Conservation (phyloP, 2,113 vertebrate species). For the Melanotaenia duboulayi region DNA sequence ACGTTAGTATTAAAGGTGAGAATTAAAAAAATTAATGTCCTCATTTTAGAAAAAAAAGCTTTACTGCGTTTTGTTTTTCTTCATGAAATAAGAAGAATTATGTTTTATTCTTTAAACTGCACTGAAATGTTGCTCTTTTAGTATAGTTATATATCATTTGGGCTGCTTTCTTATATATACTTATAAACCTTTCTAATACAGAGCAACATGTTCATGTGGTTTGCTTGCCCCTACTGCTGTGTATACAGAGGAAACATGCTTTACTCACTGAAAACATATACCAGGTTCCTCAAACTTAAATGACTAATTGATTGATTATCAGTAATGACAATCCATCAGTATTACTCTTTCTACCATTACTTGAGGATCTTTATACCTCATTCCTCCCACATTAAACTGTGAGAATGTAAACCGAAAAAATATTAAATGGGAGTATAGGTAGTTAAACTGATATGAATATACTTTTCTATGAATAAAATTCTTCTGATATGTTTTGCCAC, state of each 20-base stretch:
- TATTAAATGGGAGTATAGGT: not conserved
- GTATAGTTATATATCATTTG: not conserved
- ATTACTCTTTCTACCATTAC: not conserved
- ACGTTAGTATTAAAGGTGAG: slow-evolving; percentile 30
- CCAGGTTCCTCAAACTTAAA: not conserved
- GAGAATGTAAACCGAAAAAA: not conserved
- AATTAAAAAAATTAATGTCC: not conserved
- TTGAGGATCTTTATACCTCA: not conserved
- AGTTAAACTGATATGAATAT: not conserved
- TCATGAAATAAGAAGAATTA: not conserved
- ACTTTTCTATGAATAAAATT: not conserved
- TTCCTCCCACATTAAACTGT: not conserved
- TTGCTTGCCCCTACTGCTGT: not conserved
- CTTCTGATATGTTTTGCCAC: not conserved
- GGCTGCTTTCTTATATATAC: too few relatives aligned
- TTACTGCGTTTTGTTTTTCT: not conserved
- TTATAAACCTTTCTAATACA: too few relatives aligned
- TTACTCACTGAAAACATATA: not conserved
- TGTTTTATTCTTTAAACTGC: not conserved
- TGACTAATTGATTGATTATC: too few relatives aligned
- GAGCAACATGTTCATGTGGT: not conserved
- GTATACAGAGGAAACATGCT: not conserved
- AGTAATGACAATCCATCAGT: not conserved
- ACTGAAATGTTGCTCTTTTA: not conserved
- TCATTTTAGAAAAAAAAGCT: too few relatives aligned